A percentile compares a stretch with the other conserved stretches of the same genome.
phyloP scores from a whole-genome alignment of 1,140 invertebrate species.

The Plectrocnemia conspersa region DNA sequence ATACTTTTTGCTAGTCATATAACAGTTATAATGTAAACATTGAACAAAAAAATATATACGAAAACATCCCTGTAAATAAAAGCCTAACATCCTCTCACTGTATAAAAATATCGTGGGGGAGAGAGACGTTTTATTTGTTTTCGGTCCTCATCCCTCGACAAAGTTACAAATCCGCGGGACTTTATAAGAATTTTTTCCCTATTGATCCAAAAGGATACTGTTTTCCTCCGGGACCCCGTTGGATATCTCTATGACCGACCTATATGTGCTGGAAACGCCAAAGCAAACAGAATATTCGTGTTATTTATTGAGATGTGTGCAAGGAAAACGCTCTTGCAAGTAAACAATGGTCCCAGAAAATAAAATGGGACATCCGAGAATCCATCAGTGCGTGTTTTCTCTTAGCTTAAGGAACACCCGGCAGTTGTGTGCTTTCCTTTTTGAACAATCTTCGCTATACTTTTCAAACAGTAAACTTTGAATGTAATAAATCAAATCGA shows the following conservation, averaged over 20 bases:
- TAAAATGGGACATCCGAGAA: slow-evolving; percentile 6
- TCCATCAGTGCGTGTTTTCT: not conserved
- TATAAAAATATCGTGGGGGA: no score
- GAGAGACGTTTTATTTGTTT: not conserved
- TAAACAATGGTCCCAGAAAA: slow-evolving; percentile 9
- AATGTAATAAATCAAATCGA: not conserved
- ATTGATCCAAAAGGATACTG: slow-evolving; percentile 11
- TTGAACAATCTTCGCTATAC: not conserved
- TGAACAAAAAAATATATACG: no score
- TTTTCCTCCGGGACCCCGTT: not conserved
- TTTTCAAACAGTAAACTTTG: not conserved
- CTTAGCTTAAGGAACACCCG: not conserved
- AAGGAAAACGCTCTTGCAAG: slow-evolving; percentile 3
- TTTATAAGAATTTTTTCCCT: slow-evolving; percentile 9
- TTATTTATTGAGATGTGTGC: slow-evolving; percentile 8
- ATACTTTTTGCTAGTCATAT: no score
- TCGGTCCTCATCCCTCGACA: not conserved
- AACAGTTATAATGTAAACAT: no score
- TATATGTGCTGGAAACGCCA: not conserved
- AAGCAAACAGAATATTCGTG: slow-evolving; percentile 10
- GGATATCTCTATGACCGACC: slow-evolving; percentile 8
- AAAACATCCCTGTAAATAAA: no score
- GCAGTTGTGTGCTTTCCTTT: not conserved
- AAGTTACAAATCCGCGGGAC: slow-evolving; percentile 6
- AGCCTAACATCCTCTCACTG: no score